Base-by-base conservation (phyloP, 2,797 vertebrate species). In the Danio jaintianensis region DNA sequence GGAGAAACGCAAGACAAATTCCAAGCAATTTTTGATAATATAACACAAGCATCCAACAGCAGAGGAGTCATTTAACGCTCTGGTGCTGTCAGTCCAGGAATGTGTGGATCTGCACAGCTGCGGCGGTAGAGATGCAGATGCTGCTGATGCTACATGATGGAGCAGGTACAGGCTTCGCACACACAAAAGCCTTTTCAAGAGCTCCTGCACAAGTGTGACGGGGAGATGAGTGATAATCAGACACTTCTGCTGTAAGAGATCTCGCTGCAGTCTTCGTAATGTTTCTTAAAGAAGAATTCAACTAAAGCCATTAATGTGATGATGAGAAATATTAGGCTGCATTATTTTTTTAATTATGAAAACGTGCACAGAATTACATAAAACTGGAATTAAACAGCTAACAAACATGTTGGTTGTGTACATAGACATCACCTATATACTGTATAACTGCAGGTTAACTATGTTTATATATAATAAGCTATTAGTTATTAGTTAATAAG, bases 71-170 rank as follows among this genome's bases (percentile, higher is more conserved):
- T 71, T 79, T 71, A 50, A 63, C 7, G 0, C 56, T 42, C 47
- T 45, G n/a, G 16, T 53, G 16, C 47, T 18, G 18, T 73, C 59
- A 80, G 47, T 73, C 50, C 69, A 73, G 61, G 48, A 80, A 80
- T 73, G 78, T 45, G 40, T 64, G 68, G 48, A 29, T 56, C 75
- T 43, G 48, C 58, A 56, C 78, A 80, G 69, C 69, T 80, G 78
- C 56, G 45, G 18, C 47, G 1, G 1, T 42, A 53, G 11, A 22
- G 6, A 38, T 72, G 11, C 68, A 64, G 59, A 36, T 3, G 58
- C 29, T 29, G 8, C 53, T 42, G 64, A 69, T 52, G 36, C 15
- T 68, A 18, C 55, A 50, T 75, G 64, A 70, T 38, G 45, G 71
- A 81, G 64, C 63, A 75, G 50, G 74, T 52, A 76, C 52, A 38